phyloP scores from a whole-genome alignment of 2,888 invertebrate species.

The Leptinotarsa haldemani region DNA sequence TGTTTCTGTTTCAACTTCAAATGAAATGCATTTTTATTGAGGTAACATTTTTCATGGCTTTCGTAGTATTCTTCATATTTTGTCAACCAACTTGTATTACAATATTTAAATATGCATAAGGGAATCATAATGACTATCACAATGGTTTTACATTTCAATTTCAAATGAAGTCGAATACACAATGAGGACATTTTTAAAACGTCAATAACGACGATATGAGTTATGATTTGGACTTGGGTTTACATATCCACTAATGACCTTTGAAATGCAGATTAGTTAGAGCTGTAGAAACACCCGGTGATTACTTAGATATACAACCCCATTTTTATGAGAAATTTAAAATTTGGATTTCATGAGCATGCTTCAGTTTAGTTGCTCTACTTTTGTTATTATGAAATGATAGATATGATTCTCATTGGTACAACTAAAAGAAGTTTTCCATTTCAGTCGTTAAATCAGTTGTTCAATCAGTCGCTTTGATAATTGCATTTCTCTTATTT shows the following conservation, averaged over 20 bases:
- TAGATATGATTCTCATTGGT: too few relatives aligned
- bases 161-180: conserved; percentile 46
- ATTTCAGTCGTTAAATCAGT: too few relatives aligned
- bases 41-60: not conserved
- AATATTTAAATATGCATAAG: conserved; percentile 46
- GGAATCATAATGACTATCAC: conserved; percentile 43
- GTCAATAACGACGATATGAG: conserved; percentile 41
- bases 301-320: not conserved
- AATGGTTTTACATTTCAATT: conserved; percentile 46
- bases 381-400: too few relatives aligned
- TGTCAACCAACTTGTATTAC: conserved; percentile 27
- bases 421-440: too few relatives aligned
- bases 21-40: not conserved
- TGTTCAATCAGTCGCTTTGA: too few relatives aligned
- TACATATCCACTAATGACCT: conserved; percentile 17
- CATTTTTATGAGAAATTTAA: not conserved
- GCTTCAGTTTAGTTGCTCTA: not conserved
- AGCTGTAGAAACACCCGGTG: not conserved
- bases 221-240: conserved; percentile 30
- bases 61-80: not conserved
- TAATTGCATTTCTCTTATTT: too few relatives aligned
- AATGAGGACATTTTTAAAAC: conserved; percentile 42
- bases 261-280: conserved; percentile 9
- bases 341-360: not conserved
- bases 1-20: not conserved